phyloP scores from a whole-genome alignment of 2,888 invertebrate species.

The Stenodema calcarata region DNA sequence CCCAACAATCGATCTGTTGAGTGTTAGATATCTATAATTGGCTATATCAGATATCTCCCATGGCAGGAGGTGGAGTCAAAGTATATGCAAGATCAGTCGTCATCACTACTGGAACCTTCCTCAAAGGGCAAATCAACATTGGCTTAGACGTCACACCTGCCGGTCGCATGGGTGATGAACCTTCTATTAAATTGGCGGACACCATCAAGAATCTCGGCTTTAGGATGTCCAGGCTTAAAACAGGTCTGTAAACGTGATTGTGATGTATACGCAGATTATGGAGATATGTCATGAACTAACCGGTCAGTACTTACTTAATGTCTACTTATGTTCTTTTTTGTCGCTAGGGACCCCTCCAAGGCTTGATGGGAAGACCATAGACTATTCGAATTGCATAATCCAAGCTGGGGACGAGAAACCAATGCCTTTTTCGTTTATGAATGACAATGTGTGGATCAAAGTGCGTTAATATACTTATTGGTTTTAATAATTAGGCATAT shows the following conservation, averaged over 20 bases:
- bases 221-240: slow-evolving; percentile 80
- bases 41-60: neutral
- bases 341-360: slow-evolving; percentile 78
- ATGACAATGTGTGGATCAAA: slow-evolving; percentile 76
- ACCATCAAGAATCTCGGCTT: slow-evolving; percentile 76
- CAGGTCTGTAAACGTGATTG: slow-evolving; percentile 68
- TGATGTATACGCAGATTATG: too few relatives aligned
- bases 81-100: slow-evolving; percentile 73
- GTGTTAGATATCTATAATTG: neutral
- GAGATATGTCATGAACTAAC: neutral
- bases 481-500: too few relatives aligned
- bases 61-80: slow-evolving; percentile 67
- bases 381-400: slow-evolving; percentile 67
- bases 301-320: too few relatives aligned
- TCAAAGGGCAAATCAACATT: slow-evolving; percentile 83
- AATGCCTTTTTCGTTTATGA: slow-evolving; percentile 81
- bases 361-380: slow-evolving; percentile 71
- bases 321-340: neutral
- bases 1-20: neutral
- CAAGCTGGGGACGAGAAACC: slow-evolving; percentile 73
- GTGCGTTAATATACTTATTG: slow-evolving; percentile 60
- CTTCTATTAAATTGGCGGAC: slow-evolving; percentile 77
- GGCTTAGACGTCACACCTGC: slow-evolving; percentile 78
- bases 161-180: slow-evolving; percentile 80
- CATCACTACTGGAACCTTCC: slow-evolving; percentile 87